A percentile compares a stretch with the other conserved stretches of the same genome.
Evolutionary conservation across 2,888 invertebrate species (phyloP).

Genomic region (Stenodema calcarata): DNA sequence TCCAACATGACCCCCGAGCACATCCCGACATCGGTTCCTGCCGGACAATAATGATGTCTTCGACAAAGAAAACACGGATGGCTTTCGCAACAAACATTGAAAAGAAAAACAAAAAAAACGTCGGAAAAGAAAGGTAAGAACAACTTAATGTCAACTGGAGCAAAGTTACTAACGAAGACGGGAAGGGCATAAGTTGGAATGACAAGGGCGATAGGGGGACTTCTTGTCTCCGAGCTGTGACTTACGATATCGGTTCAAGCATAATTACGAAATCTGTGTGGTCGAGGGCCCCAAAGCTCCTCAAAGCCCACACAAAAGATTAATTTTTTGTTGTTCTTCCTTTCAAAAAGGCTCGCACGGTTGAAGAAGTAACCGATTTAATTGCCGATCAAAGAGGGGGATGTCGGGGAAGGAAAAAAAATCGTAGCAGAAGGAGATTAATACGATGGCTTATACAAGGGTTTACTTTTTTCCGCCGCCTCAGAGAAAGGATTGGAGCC

Average conservation of each 20-base stretch:
- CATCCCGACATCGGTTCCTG: background rate
- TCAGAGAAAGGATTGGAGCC: background rate
- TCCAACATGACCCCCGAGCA: background rate
- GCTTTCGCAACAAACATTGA: background rate
- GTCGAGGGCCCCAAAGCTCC: background rate
- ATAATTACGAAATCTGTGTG: conserved; percentile 47
- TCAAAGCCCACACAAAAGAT: conserved; percentile 21
- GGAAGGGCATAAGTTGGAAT: background rate
- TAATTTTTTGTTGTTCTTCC: background rate
- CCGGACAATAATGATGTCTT: background rate
- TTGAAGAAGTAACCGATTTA: background rate
- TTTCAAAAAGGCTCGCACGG: background rate
- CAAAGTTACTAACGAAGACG: conserved; percentile 3
- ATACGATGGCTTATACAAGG: conserved; percentile 21
- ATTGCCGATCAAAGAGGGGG: conserved; percentile 15
- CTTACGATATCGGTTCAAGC: conserved; percentile 35
- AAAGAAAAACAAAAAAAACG: too few species aligned
- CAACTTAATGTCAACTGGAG: background rate
- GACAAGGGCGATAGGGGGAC: background rate
- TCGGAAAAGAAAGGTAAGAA: background rate
- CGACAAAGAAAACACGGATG: background rate
- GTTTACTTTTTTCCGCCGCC: background rate
- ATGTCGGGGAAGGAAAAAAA: background rate
- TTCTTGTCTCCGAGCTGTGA: conserved; percentile 1
- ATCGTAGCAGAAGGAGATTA: conserved; percentile 1